Base-by-base conservation (phyloP, 2,797 vertebrate genomes). In the Nyctalus aviator region DNA sequence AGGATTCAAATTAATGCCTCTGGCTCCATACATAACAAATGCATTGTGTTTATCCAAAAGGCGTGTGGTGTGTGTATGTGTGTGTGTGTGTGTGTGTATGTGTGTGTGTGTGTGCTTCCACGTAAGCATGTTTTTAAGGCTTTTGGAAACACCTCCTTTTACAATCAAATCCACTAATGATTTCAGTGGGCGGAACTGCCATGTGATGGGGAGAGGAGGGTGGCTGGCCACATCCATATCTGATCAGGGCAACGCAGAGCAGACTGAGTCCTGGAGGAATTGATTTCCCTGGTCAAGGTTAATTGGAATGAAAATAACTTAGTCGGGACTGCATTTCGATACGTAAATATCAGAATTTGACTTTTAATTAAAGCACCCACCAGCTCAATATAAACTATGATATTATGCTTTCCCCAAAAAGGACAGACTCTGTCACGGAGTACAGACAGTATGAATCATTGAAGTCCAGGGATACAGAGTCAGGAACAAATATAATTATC, bases 301-400 rank as follows among this genome's bases (percentile, higher is more conserved):
- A 94, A 90, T 84, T 87, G 37, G 35, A 92, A 78, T 14, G 64
- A 55, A 94, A 90, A 97, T 87, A 89, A 92, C 73, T 91, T 93
- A 44, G 32, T 93, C 75, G 96, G 48, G 69, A 79, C 14, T 72
- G 20, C 8, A 83, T 93, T 41, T 90, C 53, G 64, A 68, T 93
- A n/a, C n/a, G 64, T 91, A 87, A 82, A 71, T 71, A 69, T 89
- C 57, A 91, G 77, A 91, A 79, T 55, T 83, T 82, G 50, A 84
- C 78, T 88, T 85, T 93, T 94, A 94, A 96, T 96, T 81, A 92
- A 90, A 96, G 30, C 44, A 69, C 79, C 12, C 44, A 69, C 79
- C 12, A 75, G 72, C 9, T 94, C 55, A 95, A 57, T 94, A 72
- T 81, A 91, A 66, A 55, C 57, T 55, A 46, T 78, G 44, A 55